Percentiles rank a stretch among this genome's conserved stretches.
phyloP scores from a whole-genome alignment of 2,113 vertebrate genomes.

The Fukomys damarensis region DNA sequence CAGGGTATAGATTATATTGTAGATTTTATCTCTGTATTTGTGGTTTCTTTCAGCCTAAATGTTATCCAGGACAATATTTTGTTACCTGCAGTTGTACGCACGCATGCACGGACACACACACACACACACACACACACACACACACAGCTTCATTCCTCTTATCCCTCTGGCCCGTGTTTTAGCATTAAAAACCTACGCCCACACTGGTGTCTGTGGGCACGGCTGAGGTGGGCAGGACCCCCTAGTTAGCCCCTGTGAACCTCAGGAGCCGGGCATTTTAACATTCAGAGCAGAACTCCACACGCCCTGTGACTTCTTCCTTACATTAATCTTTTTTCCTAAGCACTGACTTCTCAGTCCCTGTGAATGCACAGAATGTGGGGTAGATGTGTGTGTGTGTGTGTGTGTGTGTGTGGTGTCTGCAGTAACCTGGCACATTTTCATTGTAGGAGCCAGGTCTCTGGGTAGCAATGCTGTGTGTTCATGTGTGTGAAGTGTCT shows the following conservation, averaged over 20 bases:
- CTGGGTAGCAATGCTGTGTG: not conserved
- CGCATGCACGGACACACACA: not conserved
- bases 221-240: too few species aligned
- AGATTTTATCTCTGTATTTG: not conserved
- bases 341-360: too few species aligned
- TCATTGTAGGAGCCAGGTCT: constrained; percentile 1
- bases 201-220: too few species aligned
- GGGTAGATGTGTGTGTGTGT: not conserved
- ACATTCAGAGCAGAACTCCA: too few species aligned
- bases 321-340: not conserved
- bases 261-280: too few species aligned
- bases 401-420: not conserved
- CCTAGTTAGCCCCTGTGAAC: too few species aligned
- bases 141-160: not conserved
- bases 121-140: too few species aligned
- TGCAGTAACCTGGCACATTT: not conserved
- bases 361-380: not conserved
- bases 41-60: not conserved
- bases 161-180: not conserved
- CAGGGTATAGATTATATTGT: not conserved
- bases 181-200: not conserved
- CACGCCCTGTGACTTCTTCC: too few species aligned
- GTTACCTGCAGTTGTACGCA: not conserved
- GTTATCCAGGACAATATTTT: not conserved
- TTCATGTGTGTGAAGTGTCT: not conserved